Percentiles rank a stretch among this genome's conserved stretches.
Conservation (phyloP, 2,888 invertebrate genomes). For the Rotaria socialis region DNA sequence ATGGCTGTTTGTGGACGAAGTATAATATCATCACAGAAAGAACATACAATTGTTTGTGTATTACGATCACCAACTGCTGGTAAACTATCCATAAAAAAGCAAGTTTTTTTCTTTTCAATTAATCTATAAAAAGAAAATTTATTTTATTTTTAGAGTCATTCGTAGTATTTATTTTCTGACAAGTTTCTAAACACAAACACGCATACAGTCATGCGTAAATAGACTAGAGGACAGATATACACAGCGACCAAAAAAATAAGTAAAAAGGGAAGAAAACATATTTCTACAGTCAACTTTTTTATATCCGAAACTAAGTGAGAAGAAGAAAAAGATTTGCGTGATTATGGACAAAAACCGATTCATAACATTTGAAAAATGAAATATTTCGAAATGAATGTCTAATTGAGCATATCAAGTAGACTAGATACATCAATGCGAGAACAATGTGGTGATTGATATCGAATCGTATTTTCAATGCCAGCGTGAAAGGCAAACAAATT, state of each 20-base stretch:
- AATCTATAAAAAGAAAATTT: background rate
- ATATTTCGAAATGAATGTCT: background rate
- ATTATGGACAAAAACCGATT: background rate
- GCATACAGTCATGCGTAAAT: background rate
- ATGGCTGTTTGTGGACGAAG: conserved; percentile 28
- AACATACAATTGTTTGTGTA: conserved; percentile 42
- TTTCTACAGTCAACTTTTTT: too few relatives aligned
- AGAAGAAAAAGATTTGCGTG: too few relatives aligned
- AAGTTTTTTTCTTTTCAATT: background rate
- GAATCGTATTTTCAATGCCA: background rate
- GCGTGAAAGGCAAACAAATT: background rate
- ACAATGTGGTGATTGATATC: background rate
- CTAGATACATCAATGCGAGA: background rate
- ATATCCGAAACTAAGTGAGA: background rate
- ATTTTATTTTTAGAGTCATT: too few relatives aligned
- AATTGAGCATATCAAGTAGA: background rate
- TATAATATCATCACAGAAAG: conserved; percentile 41
- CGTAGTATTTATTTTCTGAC: background rate
- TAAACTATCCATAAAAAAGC: background rate
- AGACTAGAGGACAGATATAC: background rate
- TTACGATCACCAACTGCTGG: conserved; percentile 31
- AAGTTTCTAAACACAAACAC: background rate
- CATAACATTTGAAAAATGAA: too few relatives aligned
- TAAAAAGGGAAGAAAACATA: too few relatives aligned
- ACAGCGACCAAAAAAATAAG: too few relatives aligned